A percentile compares a stretch with the other conserved stretches of the same genome.
phyloP scores from a whole-genome alignment of 2,797 vertebrate genomes.

The Syngnathus acus region DNA sequence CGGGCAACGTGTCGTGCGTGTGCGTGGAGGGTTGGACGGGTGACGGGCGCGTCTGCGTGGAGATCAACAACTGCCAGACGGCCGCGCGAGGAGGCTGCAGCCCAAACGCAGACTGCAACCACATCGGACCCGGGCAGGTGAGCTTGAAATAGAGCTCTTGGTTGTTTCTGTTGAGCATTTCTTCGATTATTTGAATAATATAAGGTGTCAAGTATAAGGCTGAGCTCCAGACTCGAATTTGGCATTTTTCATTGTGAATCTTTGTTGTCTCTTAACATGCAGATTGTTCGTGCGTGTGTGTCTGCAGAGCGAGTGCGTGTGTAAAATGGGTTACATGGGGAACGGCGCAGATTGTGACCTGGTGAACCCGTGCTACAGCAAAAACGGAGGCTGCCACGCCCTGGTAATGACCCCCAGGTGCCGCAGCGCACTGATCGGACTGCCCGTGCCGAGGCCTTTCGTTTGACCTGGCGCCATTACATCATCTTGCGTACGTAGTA shows the following conservation, averaged over 20 bases:
- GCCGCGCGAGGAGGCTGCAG: slow-evolving; percentile 79
- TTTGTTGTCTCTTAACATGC: background rate
- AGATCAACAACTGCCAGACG: slow-evolving; percentile 83
- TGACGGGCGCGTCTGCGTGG: slow-evolving; percentile 78
- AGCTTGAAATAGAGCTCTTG: background rate
- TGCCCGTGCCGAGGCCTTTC: background rate
- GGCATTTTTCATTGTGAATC: background rate
- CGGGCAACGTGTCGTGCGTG: slow-evolving; percentile 71
- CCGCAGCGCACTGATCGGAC: background rate
- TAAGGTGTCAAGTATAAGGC: background rate
- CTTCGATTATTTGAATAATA: no score
- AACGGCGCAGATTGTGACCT: slow-evolving; percentile 76
- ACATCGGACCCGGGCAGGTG: slow-evolving; percentile 85
- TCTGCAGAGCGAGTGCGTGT: slow-evolving; percentile 79
- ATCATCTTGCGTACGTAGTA: background rate
- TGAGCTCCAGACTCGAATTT: background rate
- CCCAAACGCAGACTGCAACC: slow-evolving; percentile 71
- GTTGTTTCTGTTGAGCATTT: no score
- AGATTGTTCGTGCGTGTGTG: slow-evolving; percentile 1
- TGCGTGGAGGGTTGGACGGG: slow-evolving; percentile 86
- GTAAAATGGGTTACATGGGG: slow-evolving; percentile 79
- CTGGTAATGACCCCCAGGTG: slow-evolving; percentile 66
- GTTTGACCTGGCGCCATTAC: slow-evolving; percentile 1
- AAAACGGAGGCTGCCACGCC: slow-evolving; percentile 82
- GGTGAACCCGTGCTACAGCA: slow-evolving; percentile 73